Percentiles rank a stretch among this genome's conserved stretches.
Evolutionary conservation across 2,113 vertebrate species (phyloP).

Genomic region (zebrafish (Danio rerio)): DNA sequence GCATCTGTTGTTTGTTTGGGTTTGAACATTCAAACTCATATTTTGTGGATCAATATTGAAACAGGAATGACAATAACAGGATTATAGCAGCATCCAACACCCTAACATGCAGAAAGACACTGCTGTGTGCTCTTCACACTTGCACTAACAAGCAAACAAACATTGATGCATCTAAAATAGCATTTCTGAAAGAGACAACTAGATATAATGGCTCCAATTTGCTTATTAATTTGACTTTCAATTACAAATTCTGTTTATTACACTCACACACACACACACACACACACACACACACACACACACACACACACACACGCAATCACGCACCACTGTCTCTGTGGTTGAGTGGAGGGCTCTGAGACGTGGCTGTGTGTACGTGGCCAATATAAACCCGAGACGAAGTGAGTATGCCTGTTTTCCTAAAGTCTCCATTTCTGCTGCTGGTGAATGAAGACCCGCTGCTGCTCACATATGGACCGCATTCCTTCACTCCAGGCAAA

Average conservation of each 20-base stretch:
- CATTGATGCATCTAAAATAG: neutral
- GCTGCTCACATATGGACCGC: constrained; percentile 51
- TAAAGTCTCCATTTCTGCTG: constrained; percentile 52
- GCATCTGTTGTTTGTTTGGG: neutral
- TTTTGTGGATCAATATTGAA: neutral
- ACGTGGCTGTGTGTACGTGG: constrained; percentile 36
- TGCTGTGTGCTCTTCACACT: neutral
- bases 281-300: too few relatives aligned
- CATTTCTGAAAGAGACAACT: neutral
- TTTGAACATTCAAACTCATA: neutral
- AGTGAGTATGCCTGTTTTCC: constrained; percentile 58
- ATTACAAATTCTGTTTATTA: neutral
- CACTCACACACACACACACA: neutral
- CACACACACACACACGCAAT: too few relatives aligned
- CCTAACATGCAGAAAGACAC: neutral
- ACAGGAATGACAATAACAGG: neutral
- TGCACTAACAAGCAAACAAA: neutral
- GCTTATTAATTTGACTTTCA: neutral
- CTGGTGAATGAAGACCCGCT: constrained; percentile 46
- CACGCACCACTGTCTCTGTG: too few relatives aligned
- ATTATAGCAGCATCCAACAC: neutral
- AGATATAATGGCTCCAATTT: neutral
- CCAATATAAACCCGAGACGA: constrained; percentile 56
- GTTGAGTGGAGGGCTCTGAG: neutral
- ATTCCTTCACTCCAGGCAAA: constrained; percentile 46